Percentiles rank a stretch among this genome's conserved stretches.
These are phyloP conservation scores for Notamacropus eugenii DNA, from an alignment of 2,797 vertebrate genomes.

Conservation along the genomic window DNA sequence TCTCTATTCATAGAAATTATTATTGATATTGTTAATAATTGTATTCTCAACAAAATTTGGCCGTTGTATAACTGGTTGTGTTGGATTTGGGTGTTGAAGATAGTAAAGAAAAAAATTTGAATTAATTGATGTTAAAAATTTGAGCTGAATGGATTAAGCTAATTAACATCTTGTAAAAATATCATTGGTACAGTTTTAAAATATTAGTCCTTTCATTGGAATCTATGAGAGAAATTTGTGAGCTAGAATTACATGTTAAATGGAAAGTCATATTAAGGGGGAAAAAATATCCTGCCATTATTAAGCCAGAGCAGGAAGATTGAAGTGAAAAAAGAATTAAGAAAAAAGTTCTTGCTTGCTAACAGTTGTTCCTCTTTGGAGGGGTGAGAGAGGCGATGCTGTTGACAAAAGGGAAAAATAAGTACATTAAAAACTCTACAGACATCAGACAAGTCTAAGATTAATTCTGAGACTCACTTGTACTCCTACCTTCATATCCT, in stretches of 20 bases:
- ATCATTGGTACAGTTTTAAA: not conserved
- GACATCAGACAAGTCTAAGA: not conserved
- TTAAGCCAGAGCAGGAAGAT: not conserved
- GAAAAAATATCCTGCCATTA: not conserved
- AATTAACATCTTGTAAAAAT: not conserved
- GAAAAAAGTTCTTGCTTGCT: not conserved
- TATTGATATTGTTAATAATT: not conserved
- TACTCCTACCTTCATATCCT: not conserved
- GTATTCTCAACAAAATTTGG: not conserved
- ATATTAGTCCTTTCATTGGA: not conserved
- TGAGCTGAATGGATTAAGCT: not conserved
- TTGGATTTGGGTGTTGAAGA: not conserved
- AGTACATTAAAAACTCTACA: slow-evolving; percentile 1
- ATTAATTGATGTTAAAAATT: not conserved
- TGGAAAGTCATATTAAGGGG: not conserved
- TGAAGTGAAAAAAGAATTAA: slow-evolving; percentile 5
- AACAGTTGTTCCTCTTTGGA: not conserved
- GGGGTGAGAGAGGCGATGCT: not conserved
- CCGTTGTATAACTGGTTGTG: not conserved
- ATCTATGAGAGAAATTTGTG: not conserved
- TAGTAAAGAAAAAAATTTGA: not conserved
- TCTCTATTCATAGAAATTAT: not conserved
- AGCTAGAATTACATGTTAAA: not conserved
- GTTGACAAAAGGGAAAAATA: not conserved
- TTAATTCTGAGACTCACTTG: not conserved